phyloP scores from a whole-genome alignment of 1,140 invertebrate genomes.

The Macrobrachium nipponense region DNA sequence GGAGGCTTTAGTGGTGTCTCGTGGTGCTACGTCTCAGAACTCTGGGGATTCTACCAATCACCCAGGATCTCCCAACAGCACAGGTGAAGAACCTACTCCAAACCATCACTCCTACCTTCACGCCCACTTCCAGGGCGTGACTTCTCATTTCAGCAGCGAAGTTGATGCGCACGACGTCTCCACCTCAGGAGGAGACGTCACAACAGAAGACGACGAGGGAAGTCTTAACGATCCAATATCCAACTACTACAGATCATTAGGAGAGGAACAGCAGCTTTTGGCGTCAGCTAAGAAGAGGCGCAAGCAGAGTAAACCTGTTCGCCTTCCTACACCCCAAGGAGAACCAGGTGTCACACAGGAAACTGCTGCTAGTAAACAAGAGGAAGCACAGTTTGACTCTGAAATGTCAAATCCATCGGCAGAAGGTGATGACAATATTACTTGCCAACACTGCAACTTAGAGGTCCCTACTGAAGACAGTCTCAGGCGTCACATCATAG shows the following conservation, averaged over 20 bases:
- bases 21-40: constrained; percentile 19
- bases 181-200: constrained; percentile 55
- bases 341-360: constrained; percentile 65
- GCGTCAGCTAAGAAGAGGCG: constrained; percentile 67
- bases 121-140: constrained; percentile 51
- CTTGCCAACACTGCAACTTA: constrained; percentile 61
- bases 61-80: constrained; percentile 33
- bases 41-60: constrained; percentile 25
- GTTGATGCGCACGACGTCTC: constrained; percentile 46
- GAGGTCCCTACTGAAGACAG: constrained; percentile 40
- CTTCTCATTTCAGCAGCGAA: constrained; percentile 21
- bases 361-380: constrained; percentile 27
- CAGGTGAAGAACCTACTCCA: constrained; percentile 23
- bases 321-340: constrained; percentile 67
- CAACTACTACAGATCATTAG: constrained; percentile 38
- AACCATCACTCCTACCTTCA: constrained; percentile 54
- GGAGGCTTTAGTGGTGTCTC: constrained; percentile 54
- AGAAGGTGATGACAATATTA: constrained; percentile 51
- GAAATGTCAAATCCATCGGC: constrained; percentile 42
- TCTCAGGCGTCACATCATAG: constrained; percentile 58
- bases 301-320: constrained; percentile 68
- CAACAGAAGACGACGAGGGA: constrained; percentile 61
- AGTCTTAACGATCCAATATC: constrained; percentile 53
- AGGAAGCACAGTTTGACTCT: constrained; percentile 51
- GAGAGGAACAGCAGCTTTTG: constrained; percentile 36